Conservation (phyloP, 2,113 vertebrate genomes). For the Gila orcuttii region DNA sequence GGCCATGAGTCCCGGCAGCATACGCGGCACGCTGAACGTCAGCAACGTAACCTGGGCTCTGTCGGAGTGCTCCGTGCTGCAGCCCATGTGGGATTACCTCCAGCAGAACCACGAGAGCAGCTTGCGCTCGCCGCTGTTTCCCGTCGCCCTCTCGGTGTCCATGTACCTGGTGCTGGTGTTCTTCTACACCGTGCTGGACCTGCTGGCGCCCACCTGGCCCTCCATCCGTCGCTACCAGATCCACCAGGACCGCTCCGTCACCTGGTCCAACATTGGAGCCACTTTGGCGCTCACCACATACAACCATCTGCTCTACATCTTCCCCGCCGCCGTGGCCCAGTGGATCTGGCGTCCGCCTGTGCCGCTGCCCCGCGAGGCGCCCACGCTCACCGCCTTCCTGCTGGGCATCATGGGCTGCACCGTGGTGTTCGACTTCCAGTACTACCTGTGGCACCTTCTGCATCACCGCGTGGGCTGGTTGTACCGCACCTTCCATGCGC, state of each 20-base stretch:
- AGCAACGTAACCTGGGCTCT: constrained; percentile 66
- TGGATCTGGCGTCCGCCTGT: constrained; percentile 80
- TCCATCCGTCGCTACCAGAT: constrained; percentile 75
- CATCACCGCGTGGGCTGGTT: constrained; percentile 79
- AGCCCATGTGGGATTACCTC: constrained; percentile 79
- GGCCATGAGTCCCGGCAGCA: constrained; percentile 21
- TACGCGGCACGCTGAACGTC: constrained; percentile 60
- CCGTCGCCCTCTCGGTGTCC: constrained; percentile 75
- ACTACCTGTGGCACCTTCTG: constrained; percentile 80
- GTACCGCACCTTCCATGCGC: constrained; percentile 79
- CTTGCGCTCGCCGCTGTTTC: constrained; percentile 78
- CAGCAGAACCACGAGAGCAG: constrained; percentile 73
- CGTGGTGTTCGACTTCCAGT: constrained; percentile 83
- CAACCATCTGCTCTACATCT: constrained; percentile 81
- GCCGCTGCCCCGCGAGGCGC: constrained; percentile 72
- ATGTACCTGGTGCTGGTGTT: constrained; percentile 75
- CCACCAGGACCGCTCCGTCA: constrained; percentile 71
- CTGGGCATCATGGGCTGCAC: constrained; percentile 78
- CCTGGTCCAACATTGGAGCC: constrained; percentile 71
- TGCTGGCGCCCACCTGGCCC: constrained; percentile 76
- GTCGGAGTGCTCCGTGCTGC: constrained; percentile 67
- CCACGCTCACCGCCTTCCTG: constrained; percentile 73
- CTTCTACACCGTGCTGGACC: constrained; percentile 75
- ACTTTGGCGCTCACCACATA: constrained; percentile 74
- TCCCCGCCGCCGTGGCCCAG: constrained; percentile 77